These are phyloP conservation scores for Falco naumanni DNA, from an alignment of 2,797 vertebrate genomes.

Conservation along the genomic window DNA sequence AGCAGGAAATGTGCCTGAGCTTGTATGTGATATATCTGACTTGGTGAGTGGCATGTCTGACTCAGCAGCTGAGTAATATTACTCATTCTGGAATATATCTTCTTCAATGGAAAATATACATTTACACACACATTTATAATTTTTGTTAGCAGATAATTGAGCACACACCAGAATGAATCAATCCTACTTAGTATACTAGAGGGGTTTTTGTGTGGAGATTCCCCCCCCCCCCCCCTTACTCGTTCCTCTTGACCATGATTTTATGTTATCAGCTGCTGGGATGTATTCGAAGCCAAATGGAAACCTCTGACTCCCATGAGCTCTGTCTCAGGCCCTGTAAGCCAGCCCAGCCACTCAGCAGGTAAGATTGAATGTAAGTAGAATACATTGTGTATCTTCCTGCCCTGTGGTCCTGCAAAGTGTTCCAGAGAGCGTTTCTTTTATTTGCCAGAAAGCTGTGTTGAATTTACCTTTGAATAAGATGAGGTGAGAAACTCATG, in stretches of 20 bases:
- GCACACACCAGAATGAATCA: neutral
- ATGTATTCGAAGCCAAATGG: neutral
- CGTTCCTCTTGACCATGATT: neutral
- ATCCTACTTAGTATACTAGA: neutral
- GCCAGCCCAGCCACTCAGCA: neutral
- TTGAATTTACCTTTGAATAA: neutral
- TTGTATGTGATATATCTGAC: slow-evolving; percentile 8
- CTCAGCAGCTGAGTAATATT: neutral
- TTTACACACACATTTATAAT: neutral
- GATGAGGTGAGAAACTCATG: neutral
- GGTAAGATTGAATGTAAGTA: neutral
- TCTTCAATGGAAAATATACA: neutral
- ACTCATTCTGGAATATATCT: neutral
- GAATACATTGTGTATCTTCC: neutral
- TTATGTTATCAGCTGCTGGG: neutral
- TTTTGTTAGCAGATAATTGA: neutral
- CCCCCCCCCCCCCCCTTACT: neutral
- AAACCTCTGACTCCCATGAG: neutral
- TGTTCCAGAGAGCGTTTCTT: neutral
- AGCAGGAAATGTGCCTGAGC: neutral
- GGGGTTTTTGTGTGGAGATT: neutral
- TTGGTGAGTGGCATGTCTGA: slow-evolving; percentile 5
- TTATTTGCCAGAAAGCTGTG: neutral
- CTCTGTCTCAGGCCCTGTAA: neutral
- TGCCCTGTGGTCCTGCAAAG: neutral